Base-by-base conservation (phyloP, 1,140 invertebrate species). In the Nautilus pompilius region DNA sequence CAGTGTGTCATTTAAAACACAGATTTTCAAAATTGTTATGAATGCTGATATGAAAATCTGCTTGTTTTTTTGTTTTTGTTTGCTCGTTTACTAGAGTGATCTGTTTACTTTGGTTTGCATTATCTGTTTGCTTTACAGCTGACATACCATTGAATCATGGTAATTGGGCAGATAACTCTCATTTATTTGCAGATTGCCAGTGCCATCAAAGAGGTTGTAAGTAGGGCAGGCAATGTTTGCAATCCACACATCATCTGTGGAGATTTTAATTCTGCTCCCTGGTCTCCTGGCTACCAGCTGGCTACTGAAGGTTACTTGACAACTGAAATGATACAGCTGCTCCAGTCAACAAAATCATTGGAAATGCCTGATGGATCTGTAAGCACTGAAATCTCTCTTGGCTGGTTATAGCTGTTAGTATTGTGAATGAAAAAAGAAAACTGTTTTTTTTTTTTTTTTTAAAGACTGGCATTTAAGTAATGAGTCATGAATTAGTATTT, bases 181-280 rank as follows among this genome's bases (percentile, higher is more conserved):
- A 46, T 30, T 55, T 24, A 48, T 24, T 62, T 61, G 30, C 60
- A 80, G 78, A 69, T 73, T 57, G 72, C 72, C 5, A 67, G 67
- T 69, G 76, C 77, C 48, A 72, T 80, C 13, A 73, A 71, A 54
- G 70, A 76, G 36, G 61, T 80, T 26, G 73, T 76, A 6, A 66
- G 55, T n/a, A 60, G 73, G 56, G 74, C 77, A 20, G 73, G 71
- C 8, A 70, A 69, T 61, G 71, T 69, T 28, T 53, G 58, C 4
- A 65, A 65, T 28, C 71, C 76, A n/a, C 72, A 78, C 48, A 67
- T 79, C 17, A 65, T 80, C 49, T 75, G 73, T 70, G 79, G 79
- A 15, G 79, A 80, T 58, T 80, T 80, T 62, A 80, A 80, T 66
- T 72, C 73, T 8, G 57, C 65, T 46, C 64, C 61, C 6, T 66